Evolutionary conservation across 2,113 vertebrate species (phyloP).

Genomic region (Psammodynastes pulverulentus): DNA sequence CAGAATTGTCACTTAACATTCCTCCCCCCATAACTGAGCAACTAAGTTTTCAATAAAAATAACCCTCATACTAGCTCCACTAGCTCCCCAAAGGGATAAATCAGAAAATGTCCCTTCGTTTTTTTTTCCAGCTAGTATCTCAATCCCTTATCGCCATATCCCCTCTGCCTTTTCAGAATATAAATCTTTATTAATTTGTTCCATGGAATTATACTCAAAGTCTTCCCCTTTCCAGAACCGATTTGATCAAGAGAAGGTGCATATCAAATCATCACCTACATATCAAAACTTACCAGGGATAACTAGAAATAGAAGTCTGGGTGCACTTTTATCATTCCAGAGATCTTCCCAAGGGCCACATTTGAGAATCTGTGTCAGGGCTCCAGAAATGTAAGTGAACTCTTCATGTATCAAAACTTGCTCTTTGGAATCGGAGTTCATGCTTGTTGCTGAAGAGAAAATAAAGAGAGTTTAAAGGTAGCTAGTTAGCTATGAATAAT

Average conservation of each 20-base stretch:
- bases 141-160: neutral
- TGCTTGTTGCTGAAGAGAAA: conserved; percentile 58
- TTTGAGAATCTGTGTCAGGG: conserved; percentile 73
- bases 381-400: conserved; percentile 72
- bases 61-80: neutral
- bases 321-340: conserved; percentile 54
- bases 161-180: neutral
- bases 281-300: conserved; percentile 69
- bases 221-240: neutral
- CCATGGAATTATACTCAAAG: neutral
- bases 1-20: neutral
- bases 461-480: conserved; percentile 18
- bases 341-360: conserved; percentile 75
- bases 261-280: neutral
- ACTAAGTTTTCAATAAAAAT: neutral
- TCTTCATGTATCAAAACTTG: conserved; percentile 69
- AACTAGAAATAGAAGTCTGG: conserved; percentile 72
- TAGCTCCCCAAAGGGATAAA: neutral
- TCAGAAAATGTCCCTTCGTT: neutral
- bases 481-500: neutral
- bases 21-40: neutral
- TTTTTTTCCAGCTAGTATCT: neutral
- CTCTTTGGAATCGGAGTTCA: conserved; percentile 50
- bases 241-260: neutral
- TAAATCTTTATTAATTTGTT: neutral